These are phyloP conservation scores for Siphamia tubifer DNA, from an alignment of 2,113 vertebrate species.

Conservation along the genomic window DNA sequence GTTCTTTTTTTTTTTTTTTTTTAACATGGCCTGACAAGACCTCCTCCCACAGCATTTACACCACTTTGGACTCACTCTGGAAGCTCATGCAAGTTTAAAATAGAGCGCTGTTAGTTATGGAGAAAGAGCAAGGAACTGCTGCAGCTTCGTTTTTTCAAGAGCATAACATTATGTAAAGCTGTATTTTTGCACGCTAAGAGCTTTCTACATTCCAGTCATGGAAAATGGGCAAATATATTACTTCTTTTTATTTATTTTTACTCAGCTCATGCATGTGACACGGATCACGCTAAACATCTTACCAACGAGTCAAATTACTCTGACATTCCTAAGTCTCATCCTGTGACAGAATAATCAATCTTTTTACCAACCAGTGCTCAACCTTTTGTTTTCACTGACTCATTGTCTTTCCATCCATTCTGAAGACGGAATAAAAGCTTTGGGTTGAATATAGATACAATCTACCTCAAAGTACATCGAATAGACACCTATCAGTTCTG, in stretches of 20 bases:
- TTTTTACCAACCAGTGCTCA: conserved; percentile 26
- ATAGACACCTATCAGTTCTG: conserved; percentile 22
- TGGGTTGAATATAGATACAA: conserved; percentile 30
- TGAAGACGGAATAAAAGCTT: conserved; percentile 24
- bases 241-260: background rate
- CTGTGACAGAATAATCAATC: conserved; percentile 19
- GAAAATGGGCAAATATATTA: background rate
- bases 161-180: conserved; percentile 53
- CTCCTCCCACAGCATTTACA: conserved; percentile 51
- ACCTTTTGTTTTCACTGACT: conserved; percentile 47
- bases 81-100: conserved; percentile 66
- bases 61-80: conserved; percentile 32
- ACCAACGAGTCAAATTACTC: background rate
- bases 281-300: background rate
- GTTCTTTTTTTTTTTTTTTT: too few relatives aligned
- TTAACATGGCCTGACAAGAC: conserved; percentile 46
- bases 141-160: conserved; percentile 43
- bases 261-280: conserved; percentile 1
- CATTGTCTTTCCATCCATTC: conserved; percentile 24
- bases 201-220: conserved; percentile 29
- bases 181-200: conserved; percentile 53
- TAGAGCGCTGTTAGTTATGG: conserved; percentile 40
- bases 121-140: conserved; percentile 16
- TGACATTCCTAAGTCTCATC: conserved; percentile 20
- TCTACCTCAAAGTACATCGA: conserved; percentile 10